These are phyloP conservation scores for Pachypsylla venusta DNA, from an alignment of 1,140 invertebrate genomes.

Conservation along the genomic window DNA sequence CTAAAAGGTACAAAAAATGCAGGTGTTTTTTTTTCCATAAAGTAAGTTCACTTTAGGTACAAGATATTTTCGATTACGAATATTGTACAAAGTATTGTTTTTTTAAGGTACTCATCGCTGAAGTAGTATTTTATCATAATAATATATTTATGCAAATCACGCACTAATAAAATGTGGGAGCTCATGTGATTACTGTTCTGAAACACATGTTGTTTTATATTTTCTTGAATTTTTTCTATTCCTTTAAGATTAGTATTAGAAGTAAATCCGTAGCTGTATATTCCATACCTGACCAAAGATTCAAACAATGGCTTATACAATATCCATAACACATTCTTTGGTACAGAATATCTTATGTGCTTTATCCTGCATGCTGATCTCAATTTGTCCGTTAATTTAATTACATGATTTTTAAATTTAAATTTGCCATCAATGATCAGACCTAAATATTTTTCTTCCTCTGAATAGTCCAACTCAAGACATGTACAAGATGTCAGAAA, in stretches of 20 bases:
- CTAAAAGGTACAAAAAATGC: not conserved
- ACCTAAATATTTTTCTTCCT: conserved; percentile 3
- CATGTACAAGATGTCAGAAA: not conserved
- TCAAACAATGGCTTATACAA: conserved; percentile 1
- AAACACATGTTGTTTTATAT: not conserved
- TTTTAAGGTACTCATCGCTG: not conserved
- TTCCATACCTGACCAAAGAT: not conserved
- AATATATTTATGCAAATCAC: not conserved
- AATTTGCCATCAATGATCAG: not conserved
- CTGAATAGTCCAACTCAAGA: not conserved
- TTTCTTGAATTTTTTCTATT: not conserved
- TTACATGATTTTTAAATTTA: not conserved
- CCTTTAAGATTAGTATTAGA: not conserved
- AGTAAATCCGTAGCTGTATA: not conserved
- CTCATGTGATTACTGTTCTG: not conserved
- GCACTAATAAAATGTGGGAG: not conserved
- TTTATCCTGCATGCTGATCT: not conserved
- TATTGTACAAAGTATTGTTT: not conserved
- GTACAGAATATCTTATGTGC: not conserved
- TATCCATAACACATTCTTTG: not conserved
- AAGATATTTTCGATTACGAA: not conserved
- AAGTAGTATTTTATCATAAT: not conserved
- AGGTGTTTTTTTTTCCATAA: not conserved
- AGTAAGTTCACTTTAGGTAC: not conserved
- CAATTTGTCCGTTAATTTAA: not conserved